Base-by-base conservation (phyloP, 2,113 vertebrate genomes). In the Callorhinus ursinus region DNA sequence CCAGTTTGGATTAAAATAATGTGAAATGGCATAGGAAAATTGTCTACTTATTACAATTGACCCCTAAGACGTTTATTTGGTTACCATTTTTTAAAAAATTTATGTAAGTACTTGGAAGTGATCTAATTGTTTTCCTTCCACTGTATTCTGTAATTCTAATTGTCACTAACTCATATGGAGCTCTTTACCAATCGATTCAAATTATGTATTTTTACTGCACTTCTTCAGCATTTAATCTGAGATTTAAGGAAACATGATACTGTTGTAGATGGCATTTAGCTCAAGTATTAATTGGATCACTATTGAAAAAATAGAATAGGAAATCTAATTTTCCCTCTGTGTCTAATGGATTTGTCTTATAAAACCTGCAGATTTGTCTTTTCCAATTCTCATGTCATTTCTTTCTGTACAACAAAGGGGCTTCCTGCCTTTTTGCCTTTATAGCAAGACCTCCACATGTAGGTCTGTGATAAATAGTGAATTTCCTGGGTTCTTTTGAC, bases 201-300 rank as follows among this genome's bases (percentile, higher is more conserved):
- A 92, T 87, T 57, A 61, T 28, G 11, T 59, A 36, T 59, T 92
- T 96, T 72, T 57, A 74, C 71, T 93, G 51, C 11, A 77, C 36
- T 85, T 96, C 15, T 21, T 21, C 53, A 85, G 53, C n/a, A 33
- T 88, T 95, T 92, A 71, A 90, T 90, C 21, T 31, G 61, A 39
- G 77, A 71, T 77, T 85, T 93, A 77, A 93, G 90, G 93, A 93
- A 97, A 85, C 31, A 74, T 7, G 12, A 65, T 63, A 22, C 28
- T 65, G 7, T 53, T 88, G 49, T 46, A 59, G 18, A 80, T n/a
- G 67, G 12, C 33, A 86, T 92, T 95, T 33, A 81, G 33, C 46
- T 90, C 33, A 65, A 63, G 22, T 57, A 77, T 71, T 95, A 88
- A 57, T 61, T 88, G 33, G 67, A 84, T 92, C 69, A 12, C 31